A percentile compares a stretch with the other conserved stretches of the same genome.
These are phyloP conservation scores for Drosophila basisetae DNA, from an alignment of 2,888 invertebrate genomes.

Conservation along the genomic window DNA sequence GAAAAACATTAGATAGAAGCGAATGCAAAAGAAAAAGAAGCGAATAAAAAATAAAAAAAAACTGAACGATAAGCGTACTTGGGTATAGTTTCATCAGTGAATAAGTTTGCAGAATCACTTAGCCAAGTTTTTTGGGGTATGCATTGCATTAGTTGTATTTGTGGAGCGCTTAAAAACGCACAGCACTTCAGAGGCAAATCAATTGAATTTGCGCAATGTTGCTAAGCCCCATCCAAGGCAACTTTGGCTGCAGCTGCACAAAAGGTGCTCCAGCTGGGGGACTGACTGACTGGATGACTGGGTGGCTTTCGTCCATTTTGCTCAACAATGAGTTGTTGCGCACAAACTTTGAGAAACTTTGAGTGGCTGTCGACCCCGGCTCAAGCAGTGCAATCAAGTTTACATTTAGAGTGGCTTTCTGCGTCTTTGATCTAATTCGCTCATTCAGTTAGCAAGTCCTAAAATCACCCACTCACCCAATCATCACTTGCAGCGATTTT, in stretches of 20 bases:
- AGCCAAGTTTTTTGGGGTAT: slow-evolving; percentile 53
- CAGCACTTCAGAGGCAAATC: slow-evolving; percentile 64
- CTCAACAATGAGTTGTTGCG: slow-evolving; percentile 59
- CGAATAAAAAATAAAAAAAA: not conserved
- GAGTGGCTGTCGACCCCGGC: slow-evolving; percentile 20
- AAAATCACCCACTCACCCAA: slow-evolving; percentile 1
- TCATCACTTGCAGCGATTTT: slow-evolving; percentile 14
- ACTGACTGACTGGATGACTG: not conserved
- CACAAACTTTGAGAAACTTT: slow-evolving; percentile 62
- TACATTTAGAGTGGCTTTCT: slow-evolving; percentile 65
- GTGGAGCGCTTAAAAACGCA: slow-evolving; percentile 62
- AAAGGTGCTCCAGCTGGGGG: slow-evolving; percentile 48
- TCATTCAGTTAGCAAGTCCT: slow-evolving; percentile 12
- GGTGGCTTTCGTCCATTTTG: slow-evolving; percentile 26
- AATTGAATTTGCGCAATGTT: slow-evolving; percentile 71
- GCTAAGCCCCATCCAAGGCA: slow-evolving; percentile 36
- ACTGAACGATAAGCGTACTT: not conserved
- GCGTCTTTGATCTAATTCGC: slow-evolving; percentile 64
- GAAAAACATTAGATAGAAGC: not conserved
- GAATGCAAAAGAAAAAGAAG: not conserved
- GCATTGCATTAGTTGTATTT: slow-evolving; percentile 72
- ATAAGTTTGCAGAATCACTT: slow-evolving; percentile 55
- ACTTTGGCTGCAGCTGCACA: slow-evolving; percentile 26
- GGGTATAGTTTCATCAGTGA: slow-evolving; percentile 48
- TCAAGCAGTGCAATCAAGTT: slow-evolving; percentile 38